Conservation (phyloP, 2,888 invertebrate genomes). For the Nemoura dubitans region DNA sequence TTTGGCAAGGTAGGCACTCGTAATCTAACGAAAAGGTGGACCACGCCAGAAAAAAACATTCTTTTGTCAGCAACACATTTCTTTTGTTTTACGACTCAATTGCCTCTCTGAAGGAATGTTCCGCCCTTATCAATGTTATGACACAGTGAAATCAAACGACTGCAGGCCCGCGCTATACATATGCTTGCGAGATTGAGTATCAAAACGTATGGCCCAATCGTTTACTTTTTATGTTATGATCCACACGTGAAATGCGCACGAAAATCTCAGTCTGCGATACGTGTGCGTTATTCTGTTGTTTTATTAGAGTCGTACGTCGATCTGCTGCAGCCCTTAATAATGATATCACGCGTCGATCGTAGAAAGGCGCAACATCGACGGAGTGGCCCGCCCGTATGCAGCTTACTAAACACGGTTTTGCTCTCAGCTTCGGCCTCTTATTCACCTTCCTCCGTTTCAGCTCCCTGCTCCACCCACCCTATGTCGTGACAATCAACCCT, state of each 20-base stretch:
- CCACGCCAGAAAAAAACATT: too few relatives aligned
- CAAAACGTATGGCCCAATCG: background rate
- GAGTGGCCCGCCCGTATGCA: conserved; percentile 19
- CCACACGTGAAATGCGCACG: background rate
- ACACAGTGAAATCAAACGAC: background rate
- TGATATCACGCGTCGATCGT: background rate
- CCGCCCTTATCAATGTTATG: background rate
- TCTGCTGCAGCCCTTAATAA: background rate
- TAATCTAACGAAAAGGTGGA: too few relatives aligned
- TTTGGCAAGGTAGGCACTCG: too few relatives aligned
- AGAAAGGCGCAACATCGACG: background rate
- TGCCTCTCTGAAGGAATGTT: background rate
- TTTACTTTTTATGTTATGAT: conserved; percentile 12
- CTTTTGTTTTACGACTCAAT: background rate
- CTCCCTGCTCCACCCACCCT: background rate
- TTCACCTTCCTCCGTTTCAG: background rate
- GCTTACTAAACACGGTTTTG: conserved; percentile 37
- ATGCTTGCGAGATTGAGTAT: background rate
- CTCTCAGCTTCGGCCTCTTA: conserved; percentile 15
- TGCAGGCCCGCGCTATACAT: background rate
- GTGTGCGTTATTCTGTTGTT: background rate
- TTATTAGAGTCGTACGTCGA: background rate
- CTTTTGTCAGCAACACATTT: too few relatives aligned
- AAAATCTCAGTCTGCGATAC: background rate
- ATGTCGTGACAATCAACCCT: conserved; percentile 10